Conservation (phyloP, 2,113 vertebrate genomes). For the Formicarius rufipectus region DNA sequence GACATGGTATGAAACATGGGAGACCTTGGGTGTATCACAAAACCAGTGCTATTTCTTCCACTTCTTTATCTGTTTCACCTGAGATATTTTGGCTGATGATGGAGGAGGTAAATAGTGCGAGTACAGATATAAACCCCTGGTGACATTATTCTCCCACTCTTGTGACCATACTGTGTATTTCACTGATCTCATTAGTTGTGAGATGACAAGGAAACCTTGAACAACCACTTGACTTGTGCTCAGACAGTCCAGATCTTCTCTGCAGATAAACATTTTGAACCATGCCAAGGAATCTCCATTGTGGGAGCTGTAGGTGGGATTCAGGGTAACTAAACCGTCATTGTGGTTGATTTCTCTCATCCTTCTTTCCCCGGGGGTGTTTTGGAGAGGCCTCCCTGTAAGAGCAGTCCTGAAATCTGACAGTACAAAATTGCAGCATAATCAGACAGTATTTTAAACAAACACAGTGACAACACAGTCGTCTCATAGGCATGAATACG, state of each 20-base stretch:
- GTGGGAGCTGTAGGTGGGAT: background rate
- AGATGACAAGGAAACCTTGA: background rate
- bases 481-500: background rate
- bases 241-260: background rate
- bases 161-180: background rate
- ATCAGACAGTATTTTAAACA: background rate
- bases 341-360: background rate
- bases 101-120: background rate
- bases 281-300: background rate
- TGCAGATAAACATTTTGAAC: background rate
- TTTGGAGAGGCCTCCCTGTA: background rate
- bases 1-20: background rate
- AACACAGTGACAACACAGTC: background rate
- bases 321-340: background rate
- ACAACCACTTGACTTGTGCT: background rate
- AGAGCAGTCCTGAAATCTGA: background rate
- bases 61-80: background rate
- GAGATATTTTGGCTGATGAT: background rate
- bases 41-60: background rate
- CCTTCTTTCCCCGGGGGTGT: background rate
- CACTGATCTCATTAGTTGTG: background rate
- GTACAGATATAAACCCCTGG: background rate
- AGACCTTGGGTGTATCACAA: background rate
- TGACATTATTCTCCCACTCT: background rate
- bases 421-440: background rate